Percentiles rank a stretch among this genome's conserved stretches.
These are phyloP conservation scores for Metopolophium dirhodum DNA, from an alignment of 1,140 invertebrate species.

Conservation along the genomic window DNA sequence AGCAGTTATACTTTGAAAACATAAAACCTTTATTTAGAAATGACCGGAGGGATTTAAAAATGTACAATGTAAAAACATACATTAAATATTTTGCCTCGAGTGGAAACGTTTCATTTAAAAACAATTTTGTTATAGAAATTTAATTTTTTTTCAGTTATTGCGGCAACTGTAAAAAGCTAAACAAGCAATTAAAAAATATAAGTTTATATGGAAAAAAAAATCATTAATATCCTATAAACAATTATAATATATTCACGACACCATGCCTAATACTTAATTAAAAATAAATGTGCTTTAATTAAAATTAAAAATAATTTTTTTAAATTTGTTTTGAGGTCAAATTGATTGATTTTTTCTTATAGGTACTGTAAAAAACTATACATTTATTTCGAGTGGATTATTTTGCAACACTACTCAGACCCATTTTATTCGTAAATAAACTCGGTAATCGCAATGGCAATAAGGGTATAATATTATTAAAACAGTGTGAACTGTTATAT, in stretches of 20 bases:
- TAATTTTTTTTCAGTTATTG: neutral
- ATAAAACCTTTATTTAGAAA: constrained; percentile 10
- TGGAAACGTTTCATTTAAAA: constrained; percentile 2
- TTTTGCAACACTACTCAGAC: neutral
- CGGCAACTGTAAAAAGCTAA: neutral
- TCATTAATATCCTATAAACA: neutral
- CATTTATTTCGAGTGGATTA: neutral
- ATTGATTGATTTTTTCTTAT: neutral
- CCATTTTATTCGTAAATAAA: neutral
- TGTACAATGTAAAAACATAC: constrained; percentile 1
- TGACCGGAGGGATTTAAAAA: constrained; percentile 9
- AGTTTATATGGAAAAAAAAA: neutral
- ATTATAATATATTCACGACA: neutral
- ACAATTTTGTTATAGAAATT: neutral
- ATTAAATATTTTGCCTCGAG: constrained; percentile 1
- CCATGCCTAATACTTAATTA: neutral
- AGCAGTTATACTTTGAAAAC: constrained; percentile 15
- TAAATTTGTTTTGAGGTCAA: neutral
- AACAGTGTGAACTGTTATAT: constrained; percentile 9
- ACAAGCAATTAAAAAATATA: neutral
- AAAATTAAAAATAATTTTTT: neutral
- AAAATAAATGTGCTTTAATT: neutral
- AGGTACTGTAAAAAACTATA: neutral
- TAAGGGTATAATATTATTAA: neutral
- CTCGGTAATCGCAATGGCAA: neutral